Evolutionary conservation across 2,888 invertebrate genomes (phyloP), one percentile per base, ranked within the genome.

Genomic region (Lamproptera curius): DNA sequence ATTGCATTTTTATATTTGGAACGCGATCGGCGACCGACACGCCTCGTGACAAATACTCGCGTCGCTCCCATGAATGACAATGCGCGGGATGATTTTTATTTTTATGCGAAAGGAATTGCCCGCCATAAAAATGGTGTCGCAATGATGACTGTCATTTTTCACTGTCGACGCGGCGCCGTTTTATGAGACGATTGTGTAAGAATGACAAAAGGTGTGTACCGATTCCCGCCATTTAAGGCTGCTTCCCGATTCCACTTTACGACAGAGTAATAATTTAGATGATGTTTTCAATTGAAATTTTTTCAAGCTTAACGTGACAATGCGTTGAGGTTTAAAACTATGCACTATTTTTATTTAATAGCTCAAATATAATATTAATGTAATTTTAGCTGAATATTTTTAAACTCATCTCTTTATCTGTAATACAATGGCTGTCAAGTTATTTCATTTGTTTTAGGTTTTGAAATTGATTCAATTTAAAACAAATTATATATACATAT

Each of bases 1-100:
- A 86, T 87, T 86, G 85, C 85, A 85, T 86, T 86, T 86, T 85
- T 84, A 85, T 86, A 83, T 86, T 87, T 84, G 84, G 77, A 74
- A 77, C 85, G 83, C 82, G 77, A 75, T 73, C 76, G 79, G 76
- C 71, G 63, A 67, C 69, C 74, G 75, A 70, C 76, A 79, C 68
- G 75, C 67, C 73, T 76, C 74, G 81, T 88, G 88, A 88, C 88
- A 88, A 88, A 88, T 87, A 87, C 83, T 80, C 83, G 72, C 63
- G 55, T 64, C 76, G 77, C 78, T 67, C 85, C 76, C 76, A 88
- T 88, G 88, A 88, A 88, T 88, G 88, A 88, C 86, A 88, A 88
- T 87, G 78, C 76, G 80, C 79, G 81, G 78, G 82, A 86, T 85
- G 83, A 84, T 87, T 80, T 78, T 81, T 78, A 77, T 82, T 83